These are phyloP conservation scores for Scaptomyza pallida DNA, from an alignment of 1,140 invertebrate genomes.

Conservation along the genomic window DNA sequence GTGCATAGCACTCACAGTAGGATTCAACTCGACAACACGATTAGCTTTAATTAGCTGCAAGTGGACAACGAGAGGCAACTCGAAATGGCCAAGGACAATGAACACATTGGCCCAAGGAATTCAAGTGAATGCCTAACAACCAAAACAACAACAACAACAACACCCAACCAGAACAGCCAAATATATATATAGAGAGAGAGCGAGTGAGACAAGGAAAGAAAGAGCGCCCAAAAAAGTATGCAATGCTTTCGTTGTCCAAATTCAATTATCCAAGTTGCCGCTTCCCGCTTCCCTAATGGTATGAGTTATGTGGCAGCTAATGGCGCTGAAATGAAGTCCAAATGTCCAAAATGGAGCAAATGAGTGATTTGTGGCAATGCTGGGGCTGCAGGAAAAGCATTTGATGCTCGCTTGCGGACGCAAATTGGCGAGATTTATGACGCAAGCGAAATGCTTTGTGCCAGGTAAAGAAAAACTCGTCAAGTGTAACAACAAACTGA, in stretches of 20 bases:
- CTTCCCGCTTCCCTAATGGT: neutral
- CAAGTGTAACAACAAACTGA: neutral
- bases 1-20: constrained; percentile 27
- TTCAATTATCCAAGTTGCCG: constrained; percentile 40
- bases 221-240: constrained; percentile 24
- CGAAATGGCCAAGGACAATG: constrained; percentile 43
- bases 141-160: neutral
- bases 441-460: neutral
- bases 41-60: constrained; percentile 60
- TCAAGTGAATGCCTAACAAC: constrained; percentile 18
- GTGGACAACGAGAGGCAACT: constrained; percentile 31
- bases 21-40: constrained; percentile 48
- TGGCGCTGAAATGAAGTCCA: constrained; percentile 55
- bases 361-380: constrained; percentile 30
- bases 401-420: constrained; percentile 1
- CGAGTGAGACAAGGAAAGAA: neutral
- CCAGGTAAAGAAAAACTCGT: constrained; percentile 19
- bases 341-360: constrained; percentile 18
- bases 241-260: constrained; percentile 24
- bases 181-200: no score
- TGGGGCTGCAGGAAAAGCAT: constrained; percentile 3
- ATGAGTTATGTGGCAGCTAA: constrained; percentile 60
- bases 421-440: constrained; percentile 48
- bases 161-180: neutral
- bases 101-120: constrained; percentile 36